Percentiles rank a stretch among this genome's conserved stretches.
Conservation (phyloP, 2,888 invertebrate genomes). For the Yponomeuta malinellus region DNA sequence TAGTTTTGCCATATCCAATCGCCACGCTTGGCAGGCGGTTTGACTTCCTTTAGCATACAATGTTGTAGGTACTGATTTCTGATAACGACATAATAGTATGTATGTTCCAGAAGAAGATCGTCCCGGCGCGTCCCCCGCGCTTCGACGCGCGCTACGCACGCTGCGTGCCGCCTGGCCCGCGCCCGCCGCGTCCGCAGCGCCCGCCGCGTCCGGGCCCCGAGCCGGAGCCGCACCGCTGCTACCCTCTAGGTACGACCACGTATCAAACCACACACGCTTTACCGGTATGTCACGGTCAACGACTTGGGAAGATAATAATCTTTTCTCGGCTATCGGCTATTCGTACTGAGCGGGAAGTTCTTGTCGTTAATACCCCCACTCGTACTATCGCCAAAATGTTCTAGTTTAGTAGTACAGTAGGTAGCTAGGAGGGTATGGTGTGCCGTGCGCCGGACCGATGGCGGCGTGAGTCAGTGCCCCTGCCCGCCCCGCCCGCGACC, state of each 20-base stretch:
- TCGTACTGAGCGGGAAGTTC: neutral
- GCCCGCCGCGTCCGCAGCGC: neutral
- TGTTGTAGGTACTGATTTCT: neutral
- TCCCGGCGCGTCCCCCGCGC: slow-evolving; percentile 38
- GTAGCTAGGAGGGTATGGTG: neutral
- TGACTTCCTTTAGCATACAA: neutral
- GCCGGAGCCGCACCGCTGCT: neutral
- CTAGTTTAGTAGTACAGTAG: neutral
- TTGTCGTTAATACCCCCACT: neutral
- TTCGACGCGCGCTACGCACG: slow-evolving; percentile 50
- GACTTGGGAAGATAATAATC: neutral
- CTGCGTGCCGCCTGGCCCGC: slow-evolving; percentile 55
- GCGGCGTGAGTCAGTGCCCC: neutral
- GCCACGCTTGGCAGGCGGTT: too few species aligned
- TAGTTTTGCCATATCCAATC: too few species aligned
- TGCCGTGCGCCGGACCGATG: neutral
- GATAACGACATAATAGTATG: neutral
- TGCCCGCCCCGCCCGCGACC: too few species aligned
- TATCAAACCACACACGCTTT: neutral
- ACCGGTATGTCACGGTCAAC: neutral
- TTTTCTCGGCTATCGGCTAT: neutral
- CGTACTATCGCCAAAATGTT: neutral
- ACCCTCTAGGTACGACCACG: neutral
- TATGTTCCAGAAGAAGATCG: slow-evolving; percentile 19
- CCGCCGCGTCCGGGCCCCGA: neutral